These are phyloP conservation scores for Aspiorhynchus laticeps DNA, from an alignment of 2,113 vertebrate genomes.

Conservation along the genomic window DNA sequence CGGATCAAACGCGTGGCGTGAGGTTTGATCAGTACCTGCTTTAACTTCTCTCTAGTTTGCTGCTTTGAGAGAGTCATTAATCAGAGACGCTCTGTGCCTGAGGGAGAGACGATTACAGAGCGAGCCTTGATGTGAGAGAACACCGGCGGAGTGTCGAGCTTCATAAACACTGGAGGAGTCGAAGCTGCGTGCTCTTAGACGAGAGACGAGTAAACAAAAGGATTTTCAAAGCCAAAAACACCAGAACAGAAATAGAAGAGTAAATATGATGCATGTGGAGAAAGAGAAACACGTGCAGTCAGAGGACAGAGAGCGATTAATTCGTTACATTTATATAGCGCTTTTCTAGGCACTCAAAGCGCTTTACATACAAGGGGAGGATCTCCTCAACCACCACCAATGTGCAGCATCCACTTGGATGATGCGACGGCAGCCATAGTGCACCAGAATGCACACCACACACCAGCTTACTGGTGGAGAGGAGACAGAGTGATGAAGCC, in stretches of 20 bases:
- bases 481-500: too few relatives aligned
- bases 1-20: background rate
- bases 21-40: slow-evolving; percentile 9
- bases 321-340: too few relatives aligned
- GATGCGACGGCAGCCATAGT: too few relatives aligned
- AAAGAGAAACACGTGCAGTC: background rate
- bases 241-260: background rate
- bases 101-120: background rate
- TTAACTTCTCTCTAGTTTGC: background rate
- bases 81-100: background rate
- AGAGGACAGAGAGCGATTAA: too few relatives aligned
- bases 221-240: background rate
- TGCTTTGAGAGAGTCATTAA: background rate
- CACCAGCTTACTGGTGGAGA: too few relatives aligned
- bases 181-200: background rate
- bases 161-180: background rate
- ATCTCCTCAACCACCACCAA: too few relatives aligned
- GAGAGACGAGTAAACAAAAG: background rate
- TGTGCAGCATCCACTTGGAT: too few relatives aligned
- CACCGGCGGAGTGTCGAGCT: background rate
- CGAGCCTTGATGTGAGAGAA: background rate
- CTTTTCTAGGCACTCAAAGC: too few relatives aligned
- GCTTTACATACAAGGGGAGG: too few relatives aligned
- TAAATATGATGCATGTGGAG: background rate
- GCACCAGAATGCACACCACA: too few relatives aligned